Evolutionary conservation across 2,888 invertebrate genomes (phyloP).

Genomic region (Ophion obscuratus): DNA sequence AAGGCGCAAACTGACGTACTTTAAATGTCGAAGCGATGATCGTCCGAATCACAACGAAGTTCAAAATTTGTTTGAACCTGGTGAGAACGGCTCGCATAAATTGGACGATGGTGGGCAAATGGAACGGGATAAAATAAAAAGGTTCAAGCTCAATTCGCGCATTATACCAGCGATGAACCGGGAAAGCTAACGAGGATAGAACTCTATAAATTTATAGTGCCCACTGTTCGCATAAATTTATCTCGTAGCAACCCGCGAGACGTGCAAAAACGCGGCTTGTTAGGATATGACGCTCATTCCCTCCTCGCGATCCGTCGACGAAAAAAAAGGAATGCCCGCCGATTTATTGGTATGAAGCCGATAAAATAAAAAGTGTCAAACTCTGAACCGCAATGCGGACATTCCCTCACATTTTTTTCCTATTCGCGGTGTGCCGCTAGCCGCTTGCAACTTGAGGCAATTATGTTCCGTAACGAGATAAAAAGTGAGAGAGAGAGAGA

Average conservation of each 20-base stretch:
- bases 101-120: slow-evolving; percentile 1
- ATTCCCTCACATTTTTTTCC: slow-evolving; percentile 49
- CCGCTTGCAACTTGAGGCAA: slow-evolving; percentile 53
- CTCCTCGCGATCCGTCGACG: background rate
- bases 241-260: background rate
- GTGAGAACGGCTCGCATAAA: background rate
- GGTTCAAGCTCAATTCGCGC: slow-evolving; percentile 25
- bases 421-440: slow-evolving; percentile 28
- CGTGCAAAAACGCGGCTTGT: slow-evolving; percentile 9
- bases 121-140: slow-evolving; percentile 10
- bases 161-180: slow-evolving; percentile 33
- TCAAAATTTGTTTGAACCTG: background rate
- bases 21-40: background rate
- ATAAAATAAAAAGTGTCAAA: slow-evolving; percentile 59
- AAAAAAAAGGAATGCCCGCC: slow-evolving; percentile 6
- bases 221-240: slow-evolving; percentile 24
- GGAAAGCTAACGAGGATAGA: slow-evolving; percentile 45
- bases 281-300: slow-evolving; percentile 19
- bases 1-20: background rate
- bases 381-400: slow-evolving; percentile 58
- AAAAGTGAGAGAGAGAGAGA: slow-evolving; percentile 44
- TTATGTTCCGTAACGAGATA: slow-evolving; percentile 55
- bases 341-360: slow-evolving; percentile 45
- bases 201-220: slow-evolving; percentile 22
- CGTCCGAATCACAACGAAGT: background rate